Evolutionary conservation across 2,797 vertebrate species (phyloP), one percentile per base, ranked within the genome.

Genomic region (Aldrovandia affinis): DNA sequence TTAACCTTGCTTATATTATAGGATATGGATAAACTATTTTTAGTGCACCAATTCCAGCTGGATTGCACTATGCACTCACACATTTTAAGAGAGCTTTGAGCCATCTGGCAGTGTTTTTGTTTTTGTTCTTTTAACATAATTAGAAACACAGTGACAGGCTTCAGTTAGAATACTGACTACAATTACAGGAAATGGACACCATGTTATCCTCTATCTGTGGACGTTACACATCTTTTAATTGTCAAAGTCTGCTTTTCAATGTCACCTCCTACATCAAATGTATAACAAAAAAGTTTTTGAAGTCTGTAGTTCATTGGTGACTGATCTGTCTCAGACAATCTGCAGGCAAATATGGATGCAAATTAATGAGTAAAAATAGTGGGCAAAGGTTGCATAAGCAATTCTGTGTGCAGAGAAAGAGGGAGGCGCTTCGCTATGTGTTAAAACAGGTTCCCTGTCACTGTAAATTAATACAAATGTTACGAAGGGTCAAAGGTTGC

Each of bases 401-500:
- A 84, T 42, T 79, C 68, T 70, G 59, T 63, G 70, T 83, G 81
- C 44, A 39, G 61, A 80, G 79, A 80, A 33, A 47, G 81, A 28
- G 25, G 39, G n/a, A 50, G 61, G 39, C 12, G 15, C 30, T 22
- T 54, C 15, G 65, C 80, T 3, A 33, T 63, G 44, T 39, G 55
- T 33, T 83, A 80, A 88, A 92, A 87, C 84, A 84, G 63, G n/a
- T 61, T 79, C 78, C 81, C 80, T 80, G 85, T 84, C 50, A 57
- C 54, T 57, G 47, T 82, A 83, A 81, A 83, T 83, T 22, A 47
- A 87, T 84, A 83, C 30, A 65, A 83, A 61, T 47, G 78, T 18
- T 54, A 36, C 5, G 22, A 55, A 63, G 52, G 85, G 68, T 83
- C 73, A 80, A 86, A 85, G 90, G 92, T 90, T 87, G 88, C 2